A percentile compares a stretch with the other conserved stretches of the same genome.
These are phyloP conservation scores for Peromyscus maniculatus DNA, from an alignment of 2,113 vertebrate genomes.

Conservation along the genomic window DNA sequence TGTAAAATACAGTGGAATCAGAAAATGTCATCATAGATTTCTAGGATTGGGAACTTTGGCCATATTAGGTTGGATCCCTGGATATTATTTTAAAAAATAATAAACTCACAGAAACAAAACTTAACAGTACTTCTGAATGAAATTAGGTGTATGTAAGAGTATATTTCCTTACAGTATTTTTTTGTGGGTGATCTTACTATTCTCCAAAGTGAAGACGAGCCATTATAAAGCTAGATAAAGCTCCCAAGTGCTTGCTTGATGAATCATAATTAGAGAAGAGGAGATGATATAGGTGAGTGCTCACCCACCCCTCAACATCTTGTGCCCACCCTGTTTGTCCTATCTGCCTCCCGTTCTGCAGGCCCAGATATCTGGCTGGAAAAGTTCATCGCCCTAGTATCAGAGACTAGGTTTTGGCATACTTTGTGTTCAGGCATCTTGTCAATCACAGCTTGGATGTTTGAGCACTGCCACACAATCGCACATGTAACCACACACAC, in stretches of 20 bases:
- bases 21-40: background rate
- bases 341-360: no score
- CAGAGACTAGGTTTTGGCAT: background rate
- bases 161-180: background rate
- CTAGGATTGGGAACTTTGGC: background rate
- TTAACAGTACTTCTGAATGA: background rate
- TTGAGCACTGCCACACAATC: background rate
- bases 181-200: background rate
- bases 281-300: background rate
- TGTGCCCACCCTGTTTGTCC: background rate
- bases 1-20: background rate
- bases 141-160: background rate
- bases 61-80: background rate
- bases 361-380: background rate
- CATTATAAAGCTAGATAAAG: background rate
- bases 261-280: background rate
- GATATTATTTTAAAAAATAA: background rate
- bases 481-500: accelerated
- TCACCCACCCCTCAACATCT: accelerated
- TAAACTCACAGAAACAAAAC: background rate
- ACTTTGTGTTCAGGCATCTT: background rate
- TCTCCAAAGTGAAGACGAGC: background rate
- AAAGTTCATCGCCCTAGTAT: background rate
- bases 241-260: background rate
- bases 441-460: background rate